These are phyloP conservation scores for Lordiphosa stackelbergi DNA, from an alignment of 1,140 invertebrate genomes.

Conservation along the genomic window DNA sequence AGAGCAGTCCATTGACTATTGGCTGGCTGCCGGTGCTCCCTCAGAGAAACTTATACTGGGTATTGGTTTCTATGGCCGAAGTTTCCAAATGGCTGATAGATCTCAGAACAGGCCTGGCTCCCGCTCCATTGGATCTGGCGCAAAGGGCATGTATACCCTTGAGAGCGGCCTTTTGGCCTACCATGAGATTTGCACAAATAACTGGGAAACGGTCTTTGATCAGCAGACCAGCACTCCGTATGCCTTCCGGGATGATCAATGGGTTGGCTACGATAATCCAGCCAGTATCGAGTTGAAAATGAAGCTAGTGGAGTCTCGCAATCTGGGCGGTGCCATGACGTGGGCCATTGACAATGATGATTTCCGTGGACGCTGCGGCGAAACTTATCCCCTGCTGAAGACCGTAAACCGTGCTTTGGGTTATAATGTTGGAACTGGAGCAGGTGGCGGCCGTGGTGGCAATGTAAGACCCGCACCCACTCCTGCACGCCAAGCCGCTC, in stretches of 20 bases:
- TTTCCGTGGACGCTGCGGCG: slow-evolving; percentile 82
- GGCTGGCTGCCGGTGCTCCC: slow-evolving; percentile 74
- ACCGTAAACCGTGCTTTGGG: slow-evolving; percentile 51
- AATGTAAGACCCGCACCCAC: slow-evolving; percentile 13
- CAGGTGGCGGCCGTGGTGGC: slow-evolving; percentile 2
- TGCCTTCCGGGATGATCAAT: slow-evolving; percentile 72
- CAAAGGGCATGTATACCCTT: slow-evolving; percentile 83
- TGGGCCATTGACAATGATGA: slow-evolving; percentile 90
- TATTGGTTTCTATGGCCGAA: slow-evolving; percentile 83
- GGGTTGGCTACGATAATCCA: slow-evolving; percentile 77
- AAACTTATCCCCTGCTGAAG: slow-evolving; percentile 77
- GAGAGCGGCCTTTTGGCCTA: slow-evolving; percentile 86
- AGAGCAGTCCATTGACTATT: slow-evolving; percentile 47
- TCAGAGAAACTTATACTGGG: slow-evolving; percentile 82
- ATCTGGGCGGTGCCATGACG: slow-evolving; percentile 86
- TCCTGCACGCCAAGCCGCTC: slow-evolving; percentile 1
- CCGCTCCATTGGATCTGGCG: slow-evolving; percentile 79
- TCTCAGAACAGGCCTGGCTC: slow-evolving; percentile 79
- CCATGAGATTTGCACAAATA: slow-evolving; percentile 81
- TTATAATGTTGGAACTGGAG: slow-evolving; percentile 15
- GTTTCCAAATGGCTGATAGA: slow-evolving; percentile 80
- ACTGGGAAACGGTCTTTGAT: slow-evolving; percentile 52
- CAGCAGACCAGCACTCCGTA: slow-evolving; percentile 46
- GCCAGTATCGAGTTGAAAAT: slow-evolving; percentile 74
- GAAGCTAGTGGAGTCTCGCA: slow-evolving; percentile 73